Percentiles rank a stretch among this genome's conserved stretches.
Conservation (phyloP, 2,113 vertebrate species). For the Alligator sinensis region DNA sequence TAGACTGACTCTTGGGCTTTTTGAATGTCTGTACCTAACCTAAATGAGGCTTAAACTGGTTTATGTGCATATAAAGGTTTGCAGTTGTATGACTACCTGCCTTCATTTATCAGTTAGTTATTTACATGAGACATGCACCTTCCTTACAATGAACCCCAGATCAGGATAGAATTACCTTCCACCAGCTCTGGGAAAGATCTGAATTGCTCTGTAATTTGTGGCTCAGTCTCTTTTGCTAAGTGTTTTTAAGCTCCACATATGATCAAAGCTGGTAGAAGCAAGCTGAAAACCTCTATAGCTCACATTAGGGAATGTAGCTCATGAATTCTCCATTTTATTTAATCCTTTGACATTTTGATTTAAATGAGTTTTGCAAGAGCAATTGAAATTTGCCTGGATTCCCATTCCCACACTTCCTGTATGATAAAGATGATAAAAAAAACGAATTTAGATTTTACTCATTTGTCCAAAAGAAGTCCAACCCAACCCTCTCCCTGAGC, state of each 20-base stretch:
- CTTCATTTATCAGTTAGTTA: neutral
- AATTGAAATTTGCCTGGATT: slow-evolving; percentile 15
- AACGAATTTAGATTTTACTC: slow-evolving; percentile 43
- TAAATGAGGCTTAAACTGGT: too few species aligned
- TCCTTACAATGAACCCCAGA: neutral
- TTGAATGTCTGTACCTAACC: too few species aligned
- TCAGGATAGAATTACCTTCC: neutral
- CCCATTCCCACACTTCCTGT: neutral
- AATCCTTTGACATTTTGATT: slow-evolving; percentile 10
- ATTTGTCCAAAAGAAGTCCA: slow-evolving; percentile 34
- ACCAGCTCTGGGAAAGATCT: neutral
- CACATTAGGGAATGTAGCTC: rapidly evolving
- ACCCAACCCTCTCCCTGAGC: neutral
- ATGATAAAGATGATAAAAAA: neutral
- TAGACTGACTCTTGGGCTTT: too few species aligned
- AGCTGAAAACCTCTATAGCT: neutral
- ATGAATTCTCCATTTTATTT: neutral
- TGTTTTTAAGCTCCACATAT: neutral
- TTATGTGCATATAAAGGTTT: too few species aligned
- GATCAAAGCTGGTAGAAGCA: neutral
- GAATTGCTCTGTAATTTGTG: neutral
- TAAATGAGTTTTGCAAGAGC: neutral
- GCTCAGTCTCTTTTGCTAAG: neutral
- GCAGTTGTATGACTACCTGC: too few species aligned
- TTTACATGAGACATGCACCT: neutral